A percentile compares a stretch with the other conserved stretches of the same genome.
These are phyloP conservation scores for Ceratothoa steindachneri DNA, from an alignment of 2,888 invertebrate genomes.

Conservation along the genomic window DNA sequence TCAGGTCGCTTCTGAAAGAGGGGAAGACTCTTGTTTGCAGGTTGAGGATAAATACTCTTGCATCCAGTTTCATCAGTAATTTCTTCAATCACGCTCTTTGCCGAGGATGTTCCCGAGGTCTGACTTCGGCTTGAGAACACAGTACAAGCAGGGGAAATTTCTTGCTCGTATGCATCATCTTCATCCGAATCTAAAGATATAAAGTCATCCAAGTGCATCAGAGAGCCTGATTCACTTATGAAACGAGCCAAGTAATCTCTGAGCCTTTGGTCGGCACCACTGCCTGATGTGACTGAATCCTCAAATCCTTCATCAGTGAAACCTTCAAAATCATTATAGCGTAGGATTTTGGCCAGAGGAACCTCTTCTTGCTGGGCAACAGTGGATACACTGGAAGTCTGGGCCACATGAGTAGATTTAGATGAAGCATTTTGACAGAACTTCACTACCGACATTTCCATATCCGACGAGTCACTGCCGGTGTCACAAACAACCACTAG, in stretches of 20 bases:
- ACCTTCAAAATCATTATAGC: not conserved
- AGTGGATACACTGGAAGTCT: not conserved
- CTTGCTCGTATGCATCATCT: no score
- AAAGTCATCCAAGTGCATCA: not conserved
- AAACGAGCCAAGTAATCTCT: not conserved
- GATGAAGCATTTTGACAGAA: not conserved
- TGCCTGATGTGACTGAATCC: not conserved
- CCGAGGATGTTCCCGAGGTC: no score
- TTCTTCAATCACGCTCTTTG: not conserved
- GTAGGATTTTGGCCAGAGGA: no score
- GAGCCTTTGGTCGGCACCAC: not conserved
- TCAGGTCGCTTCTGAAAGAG: no score
- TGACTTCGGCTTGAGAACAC: not conserved
- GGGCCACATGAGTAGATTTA: not conserved
- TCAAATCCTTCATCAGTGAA: not conserved
- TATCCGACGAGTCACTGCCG: not conserved
- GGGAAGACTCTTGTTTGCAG: not conserved
- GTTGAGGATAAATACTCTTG: no score
- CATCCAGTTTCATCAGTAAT: not conserved
- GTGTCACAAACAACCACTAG: not conserved
- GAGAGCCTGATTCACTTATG: not conserved
- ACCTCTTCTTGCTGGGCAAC: no score
- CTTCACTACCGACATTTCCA: not conserved
- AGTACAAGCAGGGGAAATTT: not conserved
- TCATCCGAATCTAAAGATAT: not conserved